Base-by-base conservation (phyloP, 2,797 vertebrate genomes). In the Acanthiza pusilla region DNA sequence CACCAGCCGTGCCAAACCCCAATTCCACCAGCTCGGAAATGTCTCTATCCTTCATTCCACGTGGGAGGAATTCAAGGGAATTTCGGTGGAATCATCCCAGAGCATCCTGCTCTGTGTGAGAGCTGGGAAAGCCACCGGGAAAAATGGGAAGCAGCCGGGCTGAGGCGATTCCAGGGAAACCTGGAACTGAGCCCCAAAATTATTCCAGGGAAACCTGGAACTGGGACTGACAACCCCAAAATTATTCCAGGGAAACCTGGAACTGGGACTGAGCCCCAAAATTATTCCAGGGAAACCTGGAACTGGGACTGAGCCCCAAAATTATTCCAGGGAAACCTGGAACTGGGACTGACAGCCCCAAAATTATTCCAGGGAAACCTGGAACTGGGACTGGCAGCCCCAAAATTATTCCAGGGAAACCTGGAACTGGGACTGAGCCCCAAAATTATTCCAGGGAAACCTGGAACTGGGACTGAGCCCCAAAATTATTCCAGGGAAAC, bases 41-140 rank as follows among this genome's bases (percentile, higher is more conserved):
- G 19, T 3, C 55, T 3, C 6, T 1, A 1, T 1, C 4, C 13
- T 21, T 2, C 6, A 3, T 5, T 4, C 4, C 54, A 7, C 0
- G 7, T 2, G 4, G 62, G 48, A 25, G 1, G 13, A 29, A 30
- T 0, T 4, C 0, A 4, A 25, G 53, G 5, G 51, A 29, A n/a
- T 0, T 4, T 0, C 3, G 25, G 53, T 1, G 5, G 51, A 40
- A 32, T 36, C 29, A 15, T 40, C 22, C 45, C 34, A 10, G 34
- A 0, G 34, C 15, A 14, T 57, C 70, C 36, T 4, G 9, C 32
- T 22, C 36, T 2, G 58, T 3, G 58, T 1, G 21, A 47, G 23
- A 20, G 9, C 14, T 6, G 34, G 73, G 61, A 22, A 62, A 81
- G 6, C 0, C 57, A 5, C 14, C 13, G 10, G 75, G 51, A 63